phyloP scores from a whole-genome alignment of 2,113 vertebrate genomes.

The Poeciliopsis prolifica region DNA sequence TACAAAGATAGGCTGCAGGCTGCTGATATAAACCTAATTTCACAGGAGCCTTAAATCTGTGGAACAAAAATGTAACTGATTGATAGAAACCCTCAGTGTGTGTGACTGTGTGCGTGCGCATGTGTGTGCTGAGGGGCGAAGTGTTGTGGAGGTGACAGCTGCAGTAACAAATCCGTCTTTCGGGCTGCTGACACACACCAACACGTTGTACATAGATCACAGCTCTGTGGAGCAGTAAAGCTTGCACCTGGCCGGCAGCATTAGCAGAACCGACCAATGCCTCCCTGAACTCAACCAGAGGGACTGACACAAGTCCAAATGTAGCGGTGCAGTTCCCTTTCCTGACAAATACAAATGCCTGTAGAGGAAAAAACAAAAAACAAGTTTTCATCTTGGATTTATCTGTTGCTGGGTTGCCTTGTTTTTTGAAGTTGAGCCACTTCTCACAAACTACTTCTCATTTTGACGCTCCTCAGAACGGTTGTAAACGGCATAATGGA shows the following conservation, averaged over 20 bases:
- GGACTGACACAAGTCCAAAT: not conserved
- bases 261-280: constrained; percentile 7
- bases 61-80: constrained; percentile 54
- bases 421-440: too few species aligned
- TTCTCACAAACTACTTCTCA: too few species aligned
- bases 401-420: too few species aligned
- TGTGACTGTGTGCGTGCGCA: not conserved
- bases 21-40: constrained; percentile 59
- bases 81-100: constrained; percentile 32
- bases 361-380: not conserved
- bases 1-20: constrained; percentile 34
- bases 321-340: not conserved
- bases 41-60: constrained; percentile 56
- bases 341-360: not conserved
- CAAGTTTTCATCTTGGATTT: too few species aligned
- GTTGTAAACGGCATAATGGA: too few species aligned
- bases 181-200: constrained; percentile 44
- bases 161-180: constrained; percentile 59
- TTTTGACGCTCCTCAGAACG: too few species aligned
- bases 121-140: not conserved
- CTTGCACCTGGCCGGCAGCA: constrained; percentile 47
- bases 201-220: constrained; percentile 49
- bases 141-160: constrained; percentile 22
- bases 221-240: constrained; percentile 42
- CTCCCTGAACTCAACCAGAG: not conserved